These are phyloP conservation scores for Trimorus sp. DNA, from an alignment of 2,888 invertebrate genomes.

Conservation along the genomic window DNA sequence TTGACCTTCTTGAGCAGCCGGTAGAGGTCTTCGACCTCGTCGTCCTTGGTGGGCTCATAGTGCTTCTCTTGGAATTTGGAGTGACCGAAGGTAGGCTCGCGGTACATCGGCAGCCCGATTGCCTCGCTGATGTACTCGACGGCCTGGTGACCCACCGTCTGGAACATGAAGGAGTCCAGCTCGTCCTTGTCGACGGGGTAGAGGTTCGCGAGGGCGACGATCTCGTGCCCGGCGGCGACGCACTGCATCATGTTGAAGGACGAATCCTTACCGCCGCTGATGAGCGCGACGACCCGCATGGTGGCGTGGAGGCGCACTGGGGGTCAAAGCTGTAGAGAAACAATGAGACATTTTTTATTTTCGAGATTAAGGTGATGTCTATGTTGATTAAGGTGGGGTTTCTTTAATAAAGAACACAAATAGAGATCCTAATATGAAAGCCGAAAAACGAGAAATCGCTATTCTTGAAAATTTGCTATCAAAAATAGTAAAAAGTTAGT, in stretches of 20 bases:
- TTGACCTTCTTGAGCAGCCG: constrained; percentile 90
- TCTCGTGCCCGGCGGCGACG: constrained; percentile 95
- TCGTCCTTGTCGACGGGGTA: constrained; percentile 94
- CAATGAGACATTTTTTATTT: too few species aligned
- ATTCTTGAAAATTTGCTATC: too few species aligned
- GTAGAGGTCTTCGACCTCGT: constrained; percentile 99
- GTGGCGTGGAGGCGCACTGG: constrained; percentile 24
- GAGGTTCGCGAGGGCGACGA: constrained; percentile 98
- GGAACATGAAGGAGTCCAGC: constrained; percentile 99
- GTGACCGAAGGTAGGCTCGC: constrained; percentile 91
- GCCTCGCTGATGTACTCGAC: constrained; percentile 96
- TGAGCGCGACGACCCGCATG: constrained; percentile 83
- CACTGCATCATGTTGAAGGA: constrained; percentile 99
- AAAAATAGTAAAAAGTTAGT: too few species aligned
- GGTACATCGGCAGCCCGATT: constrained; percentile 94
- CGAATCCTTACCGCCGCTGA: constrained; percentile 99
- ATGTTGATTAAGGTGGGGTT: too few species aligned
- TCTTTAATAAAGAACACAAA: too few species aligned
- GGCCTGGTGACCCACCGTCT: constrained; percentile 98
- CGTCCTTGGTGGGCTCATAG: constrained; percentile 91
- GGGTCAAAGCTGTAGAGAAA: too few species aligned
- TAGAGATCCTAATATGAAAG: too few species aligned
- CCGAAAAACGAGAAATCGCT: too few species aligned
- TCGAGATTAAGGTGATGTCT: too few species aligned
- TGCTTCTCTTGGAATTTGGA: constrained; percentile 90